Percentiles rank a stretch among this genome's conserved stretches.
Evolutionary conservation across 2,888 invertebrate genomes (phyloP).

Genomic region (Cantharis lateralis): DNA sequence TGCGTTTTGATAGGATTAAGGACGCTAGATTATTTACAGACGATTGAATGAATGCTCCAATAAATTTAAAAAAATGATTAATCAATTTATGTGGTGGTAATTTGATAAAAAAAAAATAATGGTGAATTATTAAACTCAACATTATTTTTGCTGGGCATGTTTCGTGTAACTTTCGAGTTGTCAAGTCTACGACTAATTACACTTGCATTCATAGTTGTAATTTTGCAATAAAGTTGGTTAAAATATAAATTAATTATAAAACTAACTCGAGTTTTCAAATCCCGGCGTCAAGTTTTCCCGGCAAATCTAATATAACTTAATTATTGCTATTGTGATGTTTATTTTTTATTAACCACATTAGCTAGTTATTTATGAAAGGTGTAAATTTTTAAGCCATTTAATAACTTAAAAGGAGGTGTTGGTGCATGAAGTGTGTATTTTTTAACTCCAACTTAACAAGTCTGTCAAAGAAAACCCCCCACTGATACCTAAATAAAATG

Average conservation of each 20-base stretch:
- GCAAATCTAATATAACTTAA: background rate
- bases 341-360: constrained; percentile 12
- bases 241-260: background rate
- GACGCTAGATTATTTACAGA: constrained; percentile 45
- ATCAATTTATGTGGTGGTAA: background rate
- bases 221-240: background rate
- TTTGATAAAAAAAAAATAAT: background rate
- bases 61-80: constrained; percentile 1
- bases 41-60: constrained; percentile 38
- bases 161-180: background rate
- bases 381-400: constrained; percentile 43
- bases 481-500: constrained; percentile 47
- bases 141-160: background rate
- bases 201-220: background rate
- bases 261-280: background rate
- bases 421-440: constrained; percentile 49
- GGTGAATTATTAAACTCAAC: background rate
- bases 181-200: background rate
- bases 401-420: constrained; percentile 44
- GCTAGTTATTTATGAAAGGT: constrained; percentile 44
- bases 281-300: background rate
- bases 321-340: constrained; percentile 25
- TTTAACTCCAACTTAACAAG: constrained; percentile 48
- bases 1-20: constrained; percentile 53
- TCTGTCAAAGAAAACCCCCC: constrained; percentile 49